These are phyloP conservation scores for Thumatha senex DNA, from an alignment of 2,888 invertebrate species.

Conservation along the genomic window DNA sequence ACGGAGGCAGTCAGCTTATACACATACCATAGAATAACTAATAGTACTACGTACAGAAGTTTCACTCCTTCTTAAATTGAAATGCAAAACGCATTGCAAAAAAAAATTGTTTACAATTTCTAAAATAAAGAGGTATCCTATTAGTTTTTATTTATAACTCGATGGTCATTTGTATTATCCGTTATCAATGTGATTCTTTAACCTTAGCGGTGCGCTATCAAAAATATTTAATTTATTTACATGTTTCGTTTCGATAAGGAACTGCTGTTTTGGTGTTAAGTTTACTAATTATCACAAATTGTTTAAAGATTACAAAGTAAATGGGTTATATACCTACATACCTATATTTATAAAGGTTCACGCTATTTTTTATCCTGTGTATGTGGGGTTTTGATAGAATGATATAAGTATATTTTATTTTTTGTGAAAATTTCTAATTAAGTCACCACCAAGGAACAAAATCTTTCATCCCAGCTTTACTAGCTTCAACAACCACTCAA, in stretches of 20 bases:
- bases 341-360: too few species aligned
- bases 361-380: too few species aligned
- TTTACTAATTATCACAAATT: conserved; percentile 4
- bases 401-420: too few species aligned
- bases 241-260: conserved; percentile 19
- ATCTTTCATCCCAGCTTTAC: too few species aligned
- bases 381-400: too few species aligned
- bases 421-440: too few species aligned
- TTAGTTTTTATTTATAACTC: conserved; percentile 58
- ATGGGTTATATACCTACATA: conserved; percentile 6
- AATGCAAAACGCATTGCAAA: neutral
- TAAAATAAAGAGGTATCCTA: conserved; percentile 15
- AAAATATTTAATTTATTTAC: conserved; percentile 32
- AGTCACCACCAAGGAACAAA: too few species aligned
- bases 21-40: too few species aligned
- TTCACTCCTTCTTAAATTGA: too few species aligned
- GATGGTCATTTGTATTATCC: conserved; percentile 36
- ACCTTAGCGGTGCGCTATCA: conserved; percentile 51
- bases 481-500: too few species aligned
- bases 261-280: conserved; percentile 20
- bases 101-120: neutral
- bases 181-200: conserved; percentile 63
- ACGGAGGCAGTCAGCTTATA: too few species aligned
- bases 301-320: conserved; percentile 1
- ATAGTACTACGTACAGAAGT: too few species aligned